Base-by-base conservation (phyloP, 2,888 invertebrate genomes). In the Scaptomyza reducta region DNA sequence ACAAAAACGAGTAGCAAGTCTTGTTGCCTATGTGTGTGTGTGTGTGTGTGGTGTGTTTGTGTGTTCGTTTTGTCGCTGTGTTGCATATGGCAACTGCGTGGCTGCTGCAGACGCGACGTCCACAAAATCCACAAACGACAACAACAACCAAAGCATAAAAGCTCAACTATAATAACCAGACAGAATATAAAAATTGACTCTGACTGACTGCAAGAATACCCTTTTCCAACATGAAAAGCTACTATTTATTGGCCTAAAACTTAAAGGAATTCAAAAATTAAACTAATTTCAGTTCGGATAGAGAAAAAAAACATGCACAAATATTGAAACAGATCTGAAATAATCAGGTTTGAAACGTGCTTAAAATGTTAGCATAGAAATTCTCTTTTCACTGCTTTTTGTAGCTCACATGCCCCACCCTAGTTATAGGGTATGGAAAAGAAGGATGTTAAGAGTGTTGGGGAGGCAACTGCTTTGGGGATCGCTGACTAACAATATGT, bases 401-500 rank as follows among this genome's bases (percentile, higher is more conserved):
- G 14, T 25, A 25, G 6, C 31, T 22, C 0, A 33, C 11, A 16
- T n/a, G 1, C 33, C 35, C 33, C 9, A 22, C 11, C n/a, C n/a
- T n/a, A 6, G 2, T 10, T 14, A 11, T 22, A 49, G 64, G 66
- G 60, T 70, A 70, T 64, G 42, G n/a, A n/a, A 38, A 49, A 62
- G 46, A 61, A 55, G 56, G 13, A 14, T 18, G 29, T 29, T 10
- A n/a, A 16, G 18, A n/a, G n/a, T n/a, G n/a, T n/a, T n/a, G 10
- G 14, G 9, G 9, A 38, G 33, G 18, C 14, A n/a, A 41, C 18
- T 56, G 51, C 35, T 56, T 16, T 54, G 45, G 61, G 51, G 44
- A 57, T 51, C 46, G 59, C 27, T 45, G n/a, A 27, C 64, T 29
- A 74, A 72, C 73, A 81, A 76, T 74, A 81, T 83, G 83, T 70